Conservation (phyloP, 2,888 invertebrate genomes). For the Drosophila subquinaria region DNA sequence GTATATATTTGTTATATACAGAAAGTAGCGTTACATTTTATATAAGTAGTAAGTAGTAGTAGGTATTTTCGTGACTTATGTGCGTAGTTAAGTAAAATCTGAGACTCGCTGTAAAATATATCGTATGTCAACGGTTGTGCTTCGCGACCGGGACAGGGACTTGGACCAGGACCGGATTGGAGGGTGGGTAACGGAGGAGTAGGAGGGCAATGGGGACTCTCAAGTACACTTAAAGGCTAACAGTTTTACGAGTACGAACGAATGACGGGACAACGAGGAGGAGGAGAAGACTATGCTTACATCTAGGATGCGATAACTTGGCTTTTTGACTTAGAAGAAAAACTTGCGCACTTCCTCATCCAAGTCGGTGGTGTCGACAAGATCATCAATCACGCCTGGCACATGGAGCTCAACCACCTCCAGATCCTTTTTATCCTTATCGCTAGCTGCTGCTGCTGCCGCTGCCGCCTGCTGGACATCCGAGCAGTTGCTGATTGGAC, state of each 20-base stretch:
- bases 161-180: neutral
- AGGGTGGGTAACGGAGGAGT: neutral
- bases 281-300: conserved; percentile 29
- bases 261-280: conserved; percentile 34
- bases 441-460: conserved; percentile 43
- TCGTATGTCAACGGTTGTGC: conserved; percentile 43
- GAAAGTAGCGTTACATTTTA: conserved; percentile 55
- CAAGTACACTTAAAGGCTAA: conserved; percentile 70
- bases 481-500: conserved; percentile 36
- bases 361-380: conserved; percentile 68
- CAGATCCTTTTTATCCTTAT: conserved; percentile 69
- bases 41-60: conserved; percentile 48
- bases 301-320: conserved; percentile 39
- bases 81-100: conserved; percentile 80
- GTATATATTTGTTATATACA: conserved; percentile 65
- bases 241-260: conserved; percentile 50
- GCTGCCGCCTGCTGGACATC: conserved; percentile 37
- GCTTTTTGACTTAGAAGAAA: conserved; percentile 74
- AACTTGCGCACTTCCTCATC: conserved; percentile 82
- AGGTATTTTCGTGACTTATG: conserved; percentile 72
- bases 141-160: conserved; percentile 1
- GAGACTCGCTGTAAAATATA: conserved; percentile 75
- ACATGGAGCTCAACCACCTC: conserved; percentile 65
- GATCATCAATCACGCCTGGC: conserved; percentile 70
- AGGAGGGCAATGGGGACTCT: conserved; percentile 43